Conservation (phyloP, 53 echinoderm and acorn worm species). For the Echinarachnius parma region DNA sequence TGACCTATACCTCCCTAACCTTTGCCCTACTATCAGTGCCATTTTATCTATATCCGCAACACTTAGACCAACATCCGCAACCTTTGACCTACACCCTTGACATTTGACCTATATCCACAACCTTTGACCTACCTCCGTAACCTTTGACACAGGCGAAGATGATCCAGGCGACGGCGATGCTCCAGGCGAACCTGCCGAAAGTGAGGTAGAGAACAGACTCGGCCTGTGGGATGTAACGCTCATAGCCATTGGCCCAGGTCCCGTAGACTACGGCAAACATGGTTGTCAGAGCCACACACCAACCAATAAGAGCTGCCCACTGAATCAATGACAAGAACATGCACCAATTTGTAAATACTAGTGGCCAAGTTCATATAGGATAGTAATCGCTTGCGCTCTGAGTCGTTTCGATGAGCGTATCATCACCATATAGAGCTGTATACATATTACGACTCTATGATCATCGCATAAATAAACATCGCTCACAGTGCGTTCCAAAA, state of each 20-base stretch:
- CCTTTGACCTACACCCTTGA: too few relatives aligned
- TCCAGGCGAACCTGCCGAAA: not conserved
- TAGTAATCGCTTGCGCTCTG: too few relatives aligned
- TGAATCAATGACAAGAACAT: not conserved
- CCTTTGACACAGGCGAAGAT: constrained; percentile 5
- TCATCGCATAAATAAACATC: too few relatives aligned
- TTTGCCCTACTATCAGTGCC: too few relatives aligned
- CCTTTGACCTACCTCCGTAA: not conserved
- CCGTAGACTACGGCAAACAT: not conserved
- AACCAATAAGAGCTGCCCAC: not conserved
- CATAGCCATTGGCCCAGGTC: not conserved
- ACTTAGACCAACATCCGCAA: too few relatives aligned
- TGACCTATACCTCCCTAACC: too few relatives aligned
- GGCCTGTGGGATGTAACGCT: not conserved
- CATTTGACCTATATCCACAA: too few relatives aligned
- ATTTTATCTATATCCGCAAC: too few relatives aligned
- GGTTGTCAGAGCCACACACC: not conserved
- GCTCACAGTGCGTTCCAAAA: too few relatives aligned
- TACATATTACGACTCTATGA: too few relatives aligned
- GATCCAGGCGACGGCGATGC: constrained; percentile 9
- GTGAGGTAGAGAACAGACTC: constrained; percentile 7
- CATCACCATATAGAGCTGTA: too few relatives aligned
- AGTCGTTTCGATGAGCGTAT: too few relatives aligned
- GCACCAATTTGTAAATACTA: not conserved
- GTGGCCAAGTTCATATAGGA: not conserved